A percentile compares a stretch with the other conserved stretches of the same genome.
Conservation (phyloP, 2,797 vertebrate genomes). For the Centroberyx gerrardi region DNA sequence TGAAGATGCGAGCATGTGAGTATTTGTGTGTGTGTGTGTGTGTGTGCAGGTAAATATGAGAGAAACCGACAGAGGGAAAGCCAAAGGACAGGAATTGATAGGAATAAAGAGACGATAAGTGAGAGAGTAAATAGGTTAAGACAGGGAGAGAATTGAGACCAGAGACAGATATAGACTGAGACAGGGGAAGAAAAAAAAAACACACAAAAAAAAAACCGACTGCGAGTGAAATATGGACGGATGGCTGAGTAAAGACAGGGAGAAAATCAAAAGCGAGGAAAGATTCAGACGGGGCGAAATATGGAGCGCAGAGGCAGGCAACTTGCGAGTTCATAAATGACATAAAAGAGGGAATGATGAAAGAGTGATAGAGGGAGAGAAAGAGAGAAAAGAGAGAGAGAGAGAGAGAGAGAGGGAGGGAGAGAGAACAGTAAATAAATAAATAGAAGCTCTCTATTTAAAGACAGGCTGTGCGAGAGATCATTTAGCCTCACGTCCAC, state of each 20-base stretch:
- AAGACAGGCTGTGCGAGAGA: constrained; percentile 52
- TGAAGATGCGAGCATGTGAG: not conserved
- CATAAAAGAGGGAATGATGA: constrained; percentile 34
- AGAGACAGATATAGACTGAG: constrained; percentile 33
- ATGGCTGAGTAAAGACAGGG: constrained; percentile 23
- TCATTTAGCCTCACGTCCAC: constrained; percentile 62
- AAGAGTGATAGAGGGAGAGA: constrained; percentile 26
- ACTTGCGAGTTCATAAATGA: constrained; percentile 47
- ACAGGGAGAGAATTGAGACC: constrained; percentile 35
- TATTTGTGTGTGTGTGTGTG: not conserved
- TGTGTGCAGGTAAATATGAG: not conserved
- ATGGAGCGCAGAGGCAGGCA: not conserved
- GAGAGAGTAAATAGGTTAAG: constrained; percentile 41
- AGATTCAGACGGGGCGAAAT: constrained; percentile 16
- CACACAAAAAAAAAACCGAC: constrained; percentile 17
- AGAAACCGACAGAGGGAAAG: not conserved
- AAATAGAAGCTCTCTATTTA: constrained; percentile 63
- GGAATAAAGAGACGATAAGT: constrained; percentile 30
- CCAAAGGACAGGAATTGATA: not conserved
- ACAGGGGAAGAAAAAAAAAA: not conserved
- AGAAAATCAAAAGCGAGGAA: constrained; percentile 45
- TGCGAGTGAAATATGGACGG: constrained; percentile 37
- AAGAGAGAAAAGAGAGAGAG: constrained; percentile 7
- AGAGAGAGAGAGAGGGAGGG: constrained; percentile 13
- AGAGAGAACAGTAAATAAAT: constrained; percentile 48